Percentiles rank a stretch among this genome's conserved stretches.
phyloP scores from a whole-genome alignment of 2,113 vertebrate species.

The Neolamprologus fasciatus region DNA sequence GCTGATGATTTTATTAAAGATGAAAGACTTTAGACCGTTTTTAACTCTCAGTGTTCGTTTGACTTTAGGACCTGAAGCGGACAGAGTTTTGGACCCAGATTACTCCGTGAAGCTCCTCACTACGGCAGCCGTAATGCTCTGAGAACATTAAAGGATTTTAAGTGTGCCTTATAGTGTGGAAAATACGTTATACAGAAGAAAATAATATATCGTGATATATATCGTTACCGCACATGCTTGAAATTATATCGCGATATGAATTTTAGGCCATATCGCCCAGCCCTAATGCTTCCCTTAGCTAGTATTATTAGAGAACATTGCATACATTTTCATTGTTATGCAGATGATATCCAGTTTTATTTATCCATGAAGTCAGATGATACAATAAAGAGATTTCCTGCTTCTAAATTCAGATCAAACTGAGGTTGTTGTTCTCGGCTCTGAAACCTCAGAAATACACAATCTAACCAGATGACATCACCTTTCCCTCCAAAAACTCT shows the following conservation, averaged over 20 bases:
- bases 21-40: too few relatives aligned
- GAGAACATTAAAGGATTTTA: too few relatives aligned
- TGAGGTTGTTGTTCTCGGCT: not conserved
- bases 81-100: too few relatives aligned
- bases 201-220: too few relatives aligned
- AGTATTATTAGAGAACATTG: not conserved
- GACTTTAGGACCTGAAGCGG: accelerated
- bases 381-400: not conserved
- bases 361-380: accelerated
- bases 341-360: not conserved
- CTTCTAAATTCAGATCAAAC: not conserved
- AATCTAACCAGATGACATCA: not conserved
- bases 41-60: too few relatives aligned
- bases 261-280: too few relatives aligned
- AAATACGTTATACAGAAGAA: too few relatives aligned
- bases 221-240: accelerated
- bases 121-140: too few relatives aligned
- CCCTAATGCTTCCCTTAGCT: not conserved
- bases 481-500: not conserved
- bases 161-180: too few relatives aligned
- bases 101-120: accelerated
- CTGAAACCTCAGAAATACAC: not conserved
- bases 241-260: too few relatives aligned
- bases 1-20: too few relatives aligned
- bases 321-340: not conserved